phyloP scores from a whole-genome alignment of 2,113 vertebrate genomes.

The Cochlearius cochlearius region DNA sequence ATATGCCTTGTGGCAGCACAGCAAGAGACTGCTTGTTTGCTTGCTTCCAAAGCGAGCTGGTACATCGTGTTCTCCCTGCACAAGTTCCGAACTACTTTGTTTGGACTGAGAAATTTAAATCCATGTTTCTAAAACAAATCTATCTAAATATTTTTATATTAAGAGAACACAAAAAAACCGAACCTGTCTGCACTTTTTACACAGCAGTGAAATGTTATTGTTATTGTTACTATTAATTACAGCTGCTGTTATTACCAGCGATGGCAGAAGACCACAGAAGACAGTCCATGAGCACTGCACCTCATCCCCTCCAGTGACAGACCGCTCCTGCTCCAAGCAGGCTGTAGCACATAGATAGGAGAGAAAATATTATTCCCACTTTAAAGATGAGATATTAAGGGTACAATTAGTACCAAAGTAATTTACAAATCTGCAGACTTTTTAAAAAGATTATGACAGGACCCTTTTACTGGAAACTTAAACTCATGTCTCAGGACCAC shows the following conservation, averaged over 20 bases:
- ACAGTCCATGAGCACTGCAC: background rate
- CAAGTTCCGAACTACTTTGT: background rate
- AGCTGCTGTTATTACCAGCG: background rate
- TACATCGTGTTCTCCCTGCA: background rate
- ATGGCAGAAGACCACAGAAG: background rate
- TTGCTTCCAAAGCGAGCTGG: background rate
- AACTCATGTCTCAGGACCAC: rapidly evolving
- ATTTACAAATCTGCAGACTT: background rate
- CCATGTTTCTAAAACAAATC: slow-evolving; percentile 31
- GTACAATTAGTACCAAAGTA: background rate
- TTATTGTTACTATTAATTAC: background rate
- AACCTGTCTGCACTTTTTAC: background rate
- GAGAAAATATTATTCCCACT: background rate
- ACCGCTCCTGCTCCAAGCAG: background rate
- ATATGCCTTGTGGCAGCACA: slow-evolving; percentile 20
- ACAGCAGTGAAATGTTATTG: background rate
- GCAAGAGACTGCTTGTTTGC: background rate
- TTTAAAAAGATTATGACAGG: background rate
- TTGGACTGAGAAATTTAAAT: slow-evolving; percentile 15
- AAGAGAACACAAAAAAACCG: background rate
- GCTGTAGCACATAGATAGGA: background rate
- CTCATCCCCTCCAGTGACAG: background rate
- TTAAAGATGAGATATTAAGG: background rate
- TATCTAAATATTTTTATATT: slow-evolving; percentile 28
- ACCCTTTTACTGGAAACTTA: background rate